Evolutionary conservation across 2,888 invertebrate genomes (phyloP), one percentile per base, ranked within the genome.

Genomic region (Rosalia funebris): DNA sequence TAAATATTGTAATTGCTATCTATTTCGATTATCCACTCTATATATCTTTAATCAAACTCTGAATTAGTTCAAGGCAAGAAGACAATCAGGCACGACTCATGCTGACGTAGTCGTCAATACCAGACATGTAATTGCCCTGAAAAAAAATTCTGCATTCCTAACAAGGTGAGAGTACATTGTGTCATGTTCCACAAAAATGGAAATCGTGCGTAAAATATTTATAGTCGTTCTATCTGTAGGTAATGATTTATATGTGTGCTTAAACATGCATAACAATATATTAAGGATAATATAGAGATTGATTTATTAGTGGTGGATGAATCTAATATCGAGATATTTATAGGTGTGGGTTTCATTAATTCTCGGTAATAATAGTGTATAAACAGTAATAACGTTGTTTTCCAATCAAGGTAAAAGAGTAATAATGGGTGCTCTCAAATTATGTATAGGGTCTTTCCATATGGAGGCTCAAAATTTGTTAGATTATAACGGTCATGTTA

Each of bases 41-140:
- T 32, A 12, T n/a, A 17, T 20, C 17, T 44, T n/a, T 20, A 15
- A 15, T 31, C 31, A 1, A 47, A n/a, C n/a, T n/a, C 39, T 47
- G 20, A 57, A 57, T 34, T 48, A 25, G 57, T 57, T 57, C 57
- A 57, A 57, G 57, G 57, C 41, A 48, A 20, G 12, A 34, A 20
- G 25, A 50, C 44, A 56, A 45, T 34, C 41, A 41, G 15, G 57
- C 57, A 50, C 50, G 57, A 50, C 34, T 50, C 42, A 11, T 7
- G 11, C 14, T 20, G 12, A 42, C 32, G 25, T 32, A 10, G 32
- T 15, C 15, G 25, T 50, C 41, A 57, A 42, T 32, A 34, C 16
- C 11, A 50, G 11, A 34, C 44, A 17, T 41, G 7, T 10, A 37
- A 16, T 5, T 15, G 11, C 9, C 14, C 20, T 41, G 36, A 9